Base-by-base conservation (phyloP, 2,888 invertebrate genomes). In the Allygus modestus region DNA sequence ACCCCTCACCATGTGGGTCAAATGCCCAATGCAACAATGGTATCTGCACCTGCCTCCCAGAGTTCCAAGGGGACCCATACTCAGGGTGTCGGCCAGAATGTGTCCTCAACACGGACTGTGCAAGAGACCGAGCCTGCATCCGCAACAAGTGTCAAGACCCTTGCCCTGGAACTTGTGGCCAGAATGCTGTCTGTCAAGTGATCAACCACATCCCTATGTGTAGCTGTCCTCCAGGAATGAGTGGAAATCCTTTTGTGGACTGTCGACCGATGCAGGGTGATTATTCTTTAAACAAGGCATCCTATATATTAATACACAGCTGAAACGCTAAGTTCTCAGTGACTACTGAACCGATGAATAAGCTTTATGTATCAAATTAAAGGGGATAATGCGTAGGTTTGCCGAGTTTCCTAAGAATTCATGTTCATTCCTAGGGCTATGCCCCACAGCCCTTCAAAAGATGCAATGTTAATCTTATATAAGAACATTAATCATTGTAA, bases 51-150 rank as follows among this genome's bases (percentile, higher is more conserved):
- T 97, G 97, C 89, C 89, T 95, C 54, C 91, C 93, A 0, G 94
- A 95, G 88, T 96, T 94, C 88, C 93, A 93, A 86, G 97, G 96
- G 41, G 95, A 96, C 90, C 96, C 96, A 0, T 95, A 95, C 88
- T 93, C 95, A 33, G 94, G 94, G 88, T 95, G 95, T 88, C 92
- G 94, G 89, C 94, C 95, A 85, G 95, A 96, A 90, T 96, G 96
- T 89, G 90, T 92, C 17, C 91, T 93, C 12, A 93, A 93, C 87
- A 91, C 93, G 0, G 94, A 94, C 87, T 94, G 94, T 88, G 88
- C 91, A 12, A 88, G 90, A 0, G 89, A 91, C 86, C 90, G 90
- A 83, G 91, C 92, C 17, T 93, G 93, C 86, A 90, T 91, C 26
- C 89, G 90, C 87, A 90, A 90, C 58, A 92, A 91, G 86, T 92